Conservation (phyloP, 2,888 invertebrate genomes). For the Auanema freiburgensis region DNA sequence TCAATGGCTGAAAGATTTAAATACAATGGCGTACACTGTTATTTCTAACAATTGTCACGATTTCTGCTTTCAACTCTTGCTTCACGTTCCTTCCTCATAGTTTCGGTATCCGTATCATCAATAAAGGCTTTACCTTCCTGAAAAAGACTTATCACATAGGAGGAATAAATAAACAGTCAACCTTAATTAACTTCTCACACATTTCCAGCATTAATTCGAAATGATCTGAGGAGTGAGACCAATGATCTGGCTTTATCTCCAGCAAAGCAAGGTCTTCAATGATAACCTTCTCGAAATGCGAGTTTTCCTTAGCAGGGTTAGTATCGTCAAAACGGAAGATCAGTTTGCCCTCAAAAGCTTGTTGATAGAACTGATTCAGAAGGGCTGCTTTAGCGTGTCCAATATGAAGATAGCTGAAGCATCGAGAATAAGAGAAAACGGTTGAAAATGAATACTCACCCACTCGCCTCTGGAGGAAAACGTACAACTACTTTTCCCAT, state of each 20-base stretch:
- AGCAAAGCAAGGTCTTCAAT: conserved; percentile 87
- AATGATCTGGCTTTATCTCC: conserved; percentile 86
- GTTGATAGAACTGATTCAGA: conserved; percentile 94
- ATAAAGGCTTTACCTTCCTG: conserved; percentile 83
- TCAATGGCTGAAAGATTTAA: conserved; percentile 74
- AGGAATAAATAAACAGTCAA: conserved; percentile 58
- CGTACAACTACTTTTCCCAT: conserved; percentile 95
- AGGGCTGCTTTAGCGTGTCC: conserved; percentile 99
- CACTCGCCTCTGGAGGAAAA: conserved; percentile 99
- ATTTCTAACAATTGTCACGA: too few relatives aligned
- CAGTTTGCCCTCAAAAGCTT: conserved; percentile 85
- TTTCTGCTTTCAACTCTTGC: conserved; percentile 78
- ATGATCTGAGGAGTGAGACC: conserved; percentile 93
- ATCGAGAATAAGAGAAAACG: too few relatives aligned
- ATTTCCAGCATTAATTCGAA: conserved; percentile 87
- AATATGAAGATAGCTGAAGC: conserved; percentile 82
- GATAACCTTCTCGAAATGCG: conserved; percentile 93
- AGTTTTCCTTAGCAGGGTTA: conserved; percentile 96
- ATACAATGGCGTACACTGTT: conserved; percentile 32
- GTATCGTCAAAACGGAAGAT: conserved; percentile 99
- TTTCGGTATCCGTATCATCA: conserved; percentile 90
- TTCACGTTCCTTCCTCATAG: conserved; percentile 92
- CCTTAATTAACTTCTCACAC: conserved; percentile 83
- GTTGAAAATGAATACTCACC: conserved; percentile 68
- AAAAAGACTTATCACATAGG: background rate